Conservation (phyloP, 2,888 invertebrate species). For the Stenichneumon culpator region DNA sequence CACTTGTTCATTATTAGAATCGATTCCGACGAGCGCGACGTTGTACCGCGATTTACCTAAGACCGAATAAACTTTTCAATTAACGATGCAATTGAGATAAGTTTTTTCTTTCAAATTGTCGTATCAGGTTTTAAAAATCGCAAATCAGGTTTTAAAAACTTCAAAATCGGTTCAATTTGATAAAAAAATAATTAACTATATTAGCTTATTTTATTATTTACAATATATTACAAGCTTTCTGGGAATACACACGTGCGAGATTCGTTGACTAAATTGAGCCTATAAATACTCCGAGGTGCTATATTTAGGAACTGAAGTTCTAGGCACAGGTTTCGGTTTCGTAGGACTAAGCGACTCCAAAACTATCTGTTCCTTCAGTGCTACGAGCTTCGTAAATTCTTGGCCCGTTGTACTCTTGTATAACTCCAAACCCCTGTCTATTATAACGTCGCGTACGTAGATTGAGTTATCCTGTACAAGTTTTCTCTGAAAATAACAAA, state of each 20-base stretch:
- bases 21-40: not conserved
- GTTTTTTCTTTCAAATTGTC: not conserved
- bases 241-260: conserved; percentile 30
- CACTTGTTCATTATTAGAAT: not conserved
- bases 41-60: not conserved
- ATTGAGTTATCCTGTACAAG: conserved; percentile 90
- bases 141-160: not conserved
- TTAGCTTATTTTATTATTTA: conserved; percentile 68
- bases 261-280: conserved; percentile 37
- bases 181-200: conserved; percentile 53
- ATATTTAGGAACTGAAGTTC: conserved; percentile 89
- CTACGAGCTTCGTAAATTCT: conserved; percentile 78
- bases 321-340: conserved; percentile 87
- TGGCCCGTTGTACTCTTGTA: conserved; percentile 81
- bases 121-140: not conserved
- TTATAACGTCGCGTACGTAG: conserved; percentile 88
- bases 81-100: not conserved
- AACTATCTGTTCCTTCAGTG: conserved; percentile 86
- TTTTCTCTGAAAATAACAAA: conserved; percentile 87
- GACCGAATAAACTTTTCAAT: not conserved
- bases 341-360: conserved; percentile 87
- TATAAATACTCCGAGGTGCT: conserved; percentile 88
- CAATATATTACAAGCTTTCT: conserved; percentile 74
- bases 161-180: conserved; percentile 39
- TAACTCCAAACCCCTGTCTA: conserved; percentile 81